These are phyloP conservation scores for Clostera curtula DNA, from an alignment of 2,888 invertebrate species.

Conservation along the genomic window DNA sequence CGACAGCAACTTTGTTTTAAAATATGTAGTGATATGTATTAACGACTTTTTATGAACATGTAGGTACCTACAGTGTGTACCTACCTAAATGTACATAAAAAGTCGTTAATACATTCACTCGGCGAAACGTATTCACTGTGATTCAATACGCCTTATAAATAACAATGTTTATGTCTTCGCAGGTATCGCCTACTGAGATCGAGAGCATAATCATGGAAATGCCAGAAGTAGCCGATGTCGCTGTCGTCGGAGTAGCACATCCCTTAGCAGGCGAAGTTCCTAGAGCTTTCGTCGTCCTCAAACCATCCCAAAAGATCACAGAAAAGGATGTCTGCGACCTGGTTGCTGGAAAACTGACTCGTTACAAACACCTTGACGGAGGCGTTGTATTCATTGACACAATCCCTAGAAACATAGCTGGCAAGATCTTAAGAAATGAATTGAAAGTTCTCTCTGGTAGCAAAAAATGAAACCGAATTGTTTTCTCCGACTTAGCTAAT, in stretches of 20 bases:
- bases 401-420: constrained; percentile 84
- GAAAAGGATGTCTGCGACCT: constrained; percentile 73
- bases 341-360: constrained; percentile 79
- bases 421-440: constrained; percentile 84
- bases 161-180: constrained; percentile 16
- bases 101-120: no score
- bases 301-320: constrained; percentile 66
- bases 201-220: constrained; percentile 84
- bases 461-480: no score
- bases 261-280: constrained; percentile 83
- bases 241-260: constrained; percentile 85
- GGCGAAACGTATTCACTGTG: constrained; percentile 3
- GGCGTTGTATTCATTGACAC: constrained; percentile 80
- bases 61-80: no score
- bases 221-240: constrained; percentile 83
- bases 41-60: no score
- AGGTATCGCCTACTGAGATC: constrained; percentile 91
- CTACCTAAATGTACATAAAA: no score
- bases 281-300: constrained; percentile 81
- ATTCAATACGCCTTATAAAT: neutral
- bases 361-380: constrained; percentile 82
- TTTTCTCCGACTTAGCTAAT: no score
- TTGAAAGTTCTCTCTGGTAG: constrained; percentile 66
- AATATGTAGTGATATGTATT: no score
- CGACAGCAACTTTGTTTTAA: no score